These are phyloP conservation scores for Poeciliopsis paucimaculata DNA, from an alignment of 2,797 vertebrate genomes.

Conservation along the genomic window DNA sequence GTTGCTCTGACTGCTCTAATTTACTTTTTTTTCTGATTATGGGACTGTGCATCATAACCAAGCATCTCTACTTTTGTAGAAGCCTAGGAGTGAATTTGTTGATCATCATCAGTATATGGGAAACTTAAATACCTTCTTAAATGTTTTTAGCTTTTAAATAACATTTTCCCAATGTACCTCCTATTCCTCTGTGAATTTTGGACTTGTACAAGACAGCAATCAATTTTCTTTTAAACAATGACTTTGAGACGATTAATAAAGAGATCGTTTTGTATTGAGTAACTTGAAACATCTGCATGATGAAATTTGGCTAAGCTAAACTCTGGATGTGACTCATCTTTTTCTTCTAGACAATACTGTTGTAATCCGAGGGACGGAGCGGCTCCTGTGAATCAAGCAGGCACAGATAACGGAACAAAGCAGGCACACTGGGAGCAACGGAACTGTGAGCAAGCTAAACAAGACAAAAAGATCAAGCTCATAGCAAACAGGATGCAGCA, in stretches of 20 bases:
- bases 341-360: not conserved
- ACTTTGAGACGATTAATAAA: not conserved
- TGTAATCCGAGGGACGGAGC: slow-evolving; percentile 5
- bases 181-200: not conserved
- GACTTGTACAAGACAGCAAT: not conserved
- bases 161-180: not conserved
- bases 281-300: not conserved
- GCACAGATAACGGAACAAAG: slow-evolving; percentile 29
- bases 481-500: slow-evolving; percentile 14
- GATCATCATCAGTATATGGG: not conserved
- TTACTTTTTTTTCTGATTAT: not conserved
- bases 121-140: not conserved
- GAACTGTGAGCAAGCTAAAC: slow-evolving; percentile 13
- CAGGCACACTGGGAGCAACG: slow-evolving; percentile 28
- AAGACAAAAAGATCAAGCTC: slow-evolving; percentile 20
- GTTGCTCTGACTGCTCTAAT: not conserved
- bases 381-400: slow-evolving; percentile 33
- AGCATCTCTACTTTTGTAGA: not conserved
- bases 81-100: not conserved
- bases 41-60: not conserved
- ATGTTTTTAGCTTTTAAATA: not conserved
- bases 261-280: not conserved
- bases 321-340: slow-evolving; percentile 6
- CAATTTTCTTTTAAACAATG: not conserved
- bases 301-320: slow-evolving; percentile 11